Evolutionary conservation across 2,888 invertebrate species (phyloP), one percentile per base, ranked within the genome.

Genomic region (Romanomermis culicivorax): DNA sequence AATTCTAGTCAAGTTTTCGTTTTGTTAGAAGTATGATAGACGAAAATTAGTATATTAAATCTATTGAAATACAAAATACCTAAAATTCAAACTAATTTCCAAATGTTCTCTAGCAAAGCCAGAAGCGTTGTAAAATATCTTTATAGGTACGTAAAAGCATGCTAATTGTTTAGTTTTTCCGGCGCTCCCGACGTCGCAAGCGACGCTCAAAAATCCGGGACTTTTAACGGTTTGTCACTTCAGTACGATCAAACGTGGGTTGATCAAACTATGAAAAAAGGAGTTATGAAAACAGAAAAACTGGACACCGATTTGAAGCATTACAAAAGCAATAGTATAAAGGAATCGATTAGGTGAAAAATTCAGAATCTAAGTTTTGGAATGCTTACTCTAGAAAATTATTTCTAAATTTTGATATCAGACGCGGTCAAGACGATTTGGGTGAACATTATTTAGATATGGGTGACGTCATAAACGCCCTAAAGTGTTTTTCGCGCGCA

Each of bases 361-460:
- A 47, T 36, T 23, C 4, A 45, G n/a, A n/a, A n/a, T n/a, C n/a
- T n/a, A n/a, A n/a, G n/a, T n/a, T n/a, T n/a, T n/a, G n/a, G n/a
- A n/a, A n/a, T n/a, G n/a, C n/a, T n/a, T n/a, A n/a, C n/a, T n/a
- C n/a, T n/a, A n/a, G n/a, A n/a, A n/a, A n/a, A n/a, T n/a, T n/a
- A n/a, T n/a, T n/a, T n/a, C n/a, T n/a, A n/a, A 36, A 36, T 45
- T 7, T 29, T 58, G 45, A 14, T 55, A 30, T 59, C 58, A 78
- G 95, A 65, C 79, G 95, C 65, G 95, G 95, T 24, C 89, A 95
- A 72, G 95, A 97, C 73, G 97, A 97, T 70, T 76, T 97, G 53
- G 95, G 93, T 17, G 91, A 93, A 68, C 95, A 95, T 72, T 93
- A 95, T 69, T 76, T 97, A 51, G 88, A 87, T 67, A 89, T 88